These are phyloP conservation scores for Acrocephalus arundinaceus DNA, from an alignment of 2,113 vertebrate genomes.

Conservation along the genomic window DNA sequence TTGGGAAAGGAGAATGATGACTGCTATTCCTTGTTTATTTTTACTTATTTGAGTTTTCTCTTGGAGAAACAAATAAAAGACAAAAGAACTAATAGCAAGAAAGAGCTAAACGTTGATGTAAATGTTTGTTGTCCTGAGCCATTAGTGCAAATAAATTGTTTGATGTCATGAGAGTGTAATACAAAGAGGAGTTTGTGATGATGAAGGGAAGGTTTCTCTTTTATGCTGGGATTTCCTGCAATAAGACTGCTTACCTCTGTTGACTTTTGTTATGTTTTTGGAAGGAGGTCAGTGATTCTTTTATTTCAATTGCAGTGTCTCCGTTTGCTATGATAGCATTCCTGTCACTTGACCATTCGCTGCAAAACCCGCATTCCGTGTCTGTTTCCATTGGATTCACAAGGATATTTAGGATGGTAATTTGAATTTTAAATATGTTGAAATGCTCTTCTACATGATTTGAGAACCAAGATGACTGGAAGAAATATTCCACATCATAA, in stretches of 20 bases:
- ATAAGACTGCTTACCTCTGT: constrained; percentile 15
- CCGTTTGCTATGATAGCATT: constrained; percentile 94
- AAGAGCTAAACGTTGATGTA: not conserved
- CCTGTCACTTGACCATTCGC: constrained; percentile 87
- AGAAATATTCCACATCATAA: not conserved
- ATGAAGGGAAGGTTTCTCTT: not conserved
- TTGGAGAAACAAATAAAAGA: not conserved
- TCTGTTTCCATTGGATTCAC: constrained; percentile 91
- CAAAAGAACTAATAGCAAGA: not conserved
- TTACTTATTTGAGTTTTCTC: not conserved
- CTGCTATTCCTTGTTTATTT: not conserved
- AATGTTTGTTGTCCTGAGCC: not conserved
- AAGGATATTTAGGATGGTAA: constrained; percentile 94
- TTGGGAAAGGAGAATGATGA: not conserved
- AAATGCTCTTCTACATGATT: not conserved
- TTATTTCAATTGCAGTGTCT: constrained; percentile 83
- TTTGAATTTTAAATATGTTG: constrained; percentile 26
- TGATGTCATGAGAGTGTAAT: not conserved
- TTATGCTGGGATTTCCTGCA: not conserved
- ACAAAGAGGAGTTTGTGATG: not conserved
- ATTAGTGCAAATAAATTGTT: not conserved
- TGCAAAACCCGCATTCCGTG: constrained; percentile 81
- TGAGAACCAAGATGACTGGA: not conserved
- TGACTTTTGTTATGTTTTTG: not conserved
- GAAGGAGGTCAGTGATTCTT: not conserved